These are phyloP conservation scores for Florisuga fusca DNA, from an alignment of 2,797 vertebrate genomes.

Conservation along the genomic window DNA sequence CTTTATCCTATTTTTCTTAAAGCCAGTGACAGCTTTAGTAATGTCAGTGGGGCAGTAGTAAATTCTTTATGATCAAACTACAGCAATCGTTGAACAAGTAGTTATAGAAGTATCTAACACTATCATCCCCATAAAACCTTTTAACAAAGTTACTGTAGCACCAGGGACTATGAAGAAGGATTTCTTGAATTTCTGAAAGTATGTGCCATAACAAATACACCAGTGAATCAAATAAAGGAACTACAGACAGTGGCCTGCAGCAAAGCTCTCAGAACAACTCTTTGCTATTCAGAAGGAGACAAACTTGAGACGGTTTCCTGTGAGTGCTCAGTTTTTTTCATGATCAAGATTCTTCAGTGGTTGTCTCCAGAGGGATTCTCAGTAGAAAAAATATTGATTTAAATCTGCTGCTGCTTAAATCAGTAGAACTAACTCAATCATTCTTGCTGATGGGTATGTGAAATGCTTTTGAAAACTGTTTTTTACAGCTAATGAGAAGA, in stretches of 20 bases:
- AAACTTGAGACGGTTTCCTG: neutral
- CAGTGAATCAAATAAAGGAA: neutral
- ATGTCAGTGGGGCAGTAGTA: neutral
- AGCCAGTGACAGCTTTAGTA: neutral
- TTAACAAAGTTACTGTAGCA: neutral
- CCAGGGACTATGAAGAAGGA: neutral
- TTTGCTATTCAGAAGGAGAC: neutral
- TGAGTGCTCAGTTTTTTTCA: neutral
- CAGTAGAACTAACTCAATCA: neutral
- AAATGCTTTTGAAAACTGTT: neutral
- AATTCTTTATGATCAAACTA: neutral
- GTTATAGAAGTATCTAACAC: neutral
- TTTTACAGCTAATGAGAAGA: neutral
- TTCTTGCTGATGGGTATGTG: neutral
- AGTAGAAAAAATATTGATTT: neutral
- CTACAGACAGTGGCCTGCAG: neutral
- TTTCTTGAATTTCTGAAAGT: neutral
- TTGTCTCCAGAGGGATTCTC: neutral
- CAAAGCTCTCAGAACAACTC: neutral
- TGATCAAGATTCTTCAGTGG: neutral
- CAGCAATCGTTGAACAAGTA: neutral
- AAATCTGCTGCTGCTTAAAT: slow-evolving; percentile 13
- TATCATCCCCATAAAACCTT: neutral
- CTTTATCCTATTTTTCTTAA: neutral
- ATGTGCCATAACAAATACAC: neutral